Conservation (phyloP, 2,797 vertebrate genomes). For the Acrocephalus scirpaceus region DNA sequence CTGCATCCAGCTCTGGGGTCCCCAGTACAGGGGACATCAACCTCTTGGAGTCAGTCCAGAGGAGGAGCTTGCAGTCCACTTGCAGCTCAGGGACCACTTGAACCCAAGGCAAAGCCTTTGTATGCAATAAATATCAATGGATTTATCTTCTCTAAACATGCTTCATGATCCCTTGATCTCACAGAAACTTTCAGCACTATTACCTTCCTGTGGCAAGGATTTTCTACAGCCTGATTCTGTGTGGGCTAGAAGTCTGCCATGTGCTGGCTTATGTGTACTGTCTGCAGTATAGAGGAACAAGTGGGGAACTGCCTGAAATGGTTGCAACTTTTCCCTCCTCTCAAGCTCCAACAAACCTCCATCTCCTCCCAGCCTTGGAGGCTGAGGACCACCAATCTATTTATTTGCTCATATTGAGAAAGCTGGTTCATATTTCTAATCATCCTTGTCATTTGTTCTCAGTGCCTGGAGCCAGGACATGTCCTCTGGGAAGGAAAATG, state of each 20-base stretch:
- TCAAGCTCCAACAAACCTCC: neutral
- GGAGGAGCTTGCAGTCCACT: neutral
- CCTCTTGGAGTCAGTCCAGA: rapidly evolving
- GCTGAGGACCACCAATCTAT: neutral
- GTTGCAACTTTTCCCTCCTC: neutral
- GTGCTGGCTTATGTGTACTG: neutral
- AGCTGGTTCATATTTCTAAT: neutral
- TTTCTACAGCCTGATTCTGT: neutral
- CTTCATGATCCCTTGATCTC: neutral
- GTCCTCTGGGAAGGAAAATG: neutral
- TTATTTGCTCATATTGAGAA: neutral
- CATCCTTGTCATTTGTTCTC: neutral
- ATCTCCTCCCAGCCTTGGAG: neutral
- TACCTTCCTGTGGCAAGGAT: neutral
- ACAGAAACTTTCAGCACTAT: neutral
- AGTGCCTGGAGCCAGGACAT: neutral
- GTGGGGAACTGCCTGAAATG: neutral
- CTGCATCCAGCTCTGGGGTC: neutral
- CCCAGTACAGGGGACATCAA: neutral
- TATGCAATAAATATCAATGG: neutral
- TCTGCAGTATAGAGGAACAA: rapidly evolving
- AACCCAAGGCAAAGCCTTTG: neutral
- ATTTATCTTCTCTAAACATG: neutral
- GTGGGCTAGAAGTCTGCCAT: neutral
- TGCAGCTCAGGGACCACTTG: neutral